A percentile compares a stretch with the other conserved stretches of the same genome.
phyloP scores from a whole-genome alignment of 2,797 vertebrate genomes.

The Stomatorhinus walkeri region DNA sequence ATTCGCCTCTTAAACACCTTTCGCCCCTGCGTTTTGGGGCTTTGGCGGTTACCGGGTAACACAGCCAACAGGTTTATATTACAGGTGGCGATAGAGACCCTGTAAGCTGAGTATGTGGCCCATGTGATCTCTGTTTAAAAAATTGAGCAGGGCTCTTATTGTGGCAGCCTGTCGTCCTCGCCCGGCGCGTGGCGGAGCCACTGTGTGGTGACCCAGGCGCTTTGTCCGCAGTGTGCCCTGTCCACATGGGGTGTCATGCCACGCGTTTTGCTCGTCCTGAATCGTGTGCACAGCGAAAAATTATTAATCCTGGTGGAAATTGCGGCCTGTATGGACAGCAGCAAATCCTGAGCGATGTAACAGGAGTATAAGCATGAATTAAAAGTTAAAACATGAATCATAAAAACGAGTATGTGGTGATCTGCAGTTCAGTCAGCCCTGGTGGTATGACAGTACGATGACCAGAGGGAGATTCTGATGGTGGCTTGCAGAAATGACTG shows the following conservation, averaged over 20 bases:
- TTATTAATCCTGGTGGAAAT: no score
- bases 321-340: no score
- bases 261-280: slow-evolving; percentile 14
- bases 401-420: neutral
- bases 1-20: neutral
- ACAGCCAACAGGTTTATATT: slow-evolving; percentile 41
- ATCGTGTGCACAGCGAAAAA: no score
- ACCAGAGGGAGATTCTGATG: neutral
- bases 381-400: neutral
- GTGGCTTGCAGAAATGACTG: neutral
- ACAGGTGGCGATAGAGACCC: slow-evolving; percentile 31
- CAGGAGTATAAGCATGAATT: neutral
- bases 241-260: neutral
- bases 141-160: slow-evolving; percentile 40
- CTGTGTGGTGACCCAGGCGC: slow-evolving; percentile 11
- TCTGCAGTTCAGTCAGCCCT: neutral
- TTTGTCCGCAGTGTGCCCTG: neutral
- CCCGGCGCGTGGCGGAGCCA: neutral
- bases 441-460: neutral
- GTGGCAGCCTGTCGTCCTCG: neutral
- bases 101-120: slow-evolving; percentile 46
- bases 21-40: neutral
- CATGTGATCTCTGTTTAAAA: slow-evolving; percentile 50
- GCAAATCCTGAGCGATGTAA: no score
- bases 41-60: slow-evolving; percentile 42